These are phyloP conservation scores for Amphiura filiformis DNA, from an alignment of 35 echinoderm and acorn worm species.

Conservation along the genomic window DNA sequence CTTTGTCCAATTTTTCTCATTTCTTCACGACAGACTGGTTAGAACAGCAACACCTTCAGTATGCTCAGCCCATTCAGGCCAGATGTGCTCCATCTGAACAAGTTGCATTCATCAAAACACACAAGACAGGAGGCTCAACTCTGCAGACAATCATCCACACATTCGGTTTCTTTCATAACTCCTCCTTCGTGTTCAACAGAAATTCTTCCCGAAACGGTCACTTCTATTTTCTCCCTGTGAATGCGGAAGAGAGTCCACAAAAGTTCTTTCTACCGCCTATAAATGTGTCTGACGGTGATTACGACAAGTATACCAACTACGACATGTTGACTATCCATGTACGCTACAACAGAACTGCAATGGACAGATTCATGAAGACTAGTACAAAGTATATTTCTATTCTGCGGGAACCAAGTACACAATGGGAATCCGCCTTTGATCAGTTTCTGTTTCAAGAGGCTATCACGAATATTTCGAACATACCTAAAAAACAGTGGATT, in stretches of 20 bases:
- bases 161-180: conserved; percentile 33
- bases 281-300: background rate
- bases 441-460: conserved; percentile 50
- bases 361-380: conserved; percentile 56
- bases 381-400: conserved; percentile 76
- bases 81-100: too few relatives aligned
- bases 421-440: conserved; percentile 85
- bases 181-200: conserved; percentile 68
- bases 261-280: conserved; percentile 24
- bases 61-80: too few relatives aligned
- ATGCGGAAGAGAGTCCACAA: background rate
- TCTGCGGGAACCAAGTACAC: conserved; percentile 63
- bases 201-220: conserved; percentile 43
- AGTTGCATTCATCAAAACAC: conserved; percentile 53
- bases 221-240: conserved; percentile 15
- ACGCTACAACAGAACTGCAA: conserved; percentile 27
- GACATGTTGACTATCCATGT: conserved; percentile 66
- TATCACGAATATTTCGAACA: background rate
- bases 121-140: conserved; percentile 57
- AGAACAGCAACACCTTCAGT: too few relatives aligned
- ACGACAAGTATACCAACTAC: conserved; percentile 10
- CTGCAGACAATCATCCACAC: conserved; percentile 34
- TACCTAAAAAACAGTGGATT: background rate
- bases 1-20: too few relatives aligned
- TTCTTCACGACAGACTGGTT: too few relatives aligned